Percentiles rank a stretch among this genome's conserved stretches.
Evolutionary conservation across 2,113 vertebrate species (phyloP).

Genomic region (Nesogale talazaci): DNA sequence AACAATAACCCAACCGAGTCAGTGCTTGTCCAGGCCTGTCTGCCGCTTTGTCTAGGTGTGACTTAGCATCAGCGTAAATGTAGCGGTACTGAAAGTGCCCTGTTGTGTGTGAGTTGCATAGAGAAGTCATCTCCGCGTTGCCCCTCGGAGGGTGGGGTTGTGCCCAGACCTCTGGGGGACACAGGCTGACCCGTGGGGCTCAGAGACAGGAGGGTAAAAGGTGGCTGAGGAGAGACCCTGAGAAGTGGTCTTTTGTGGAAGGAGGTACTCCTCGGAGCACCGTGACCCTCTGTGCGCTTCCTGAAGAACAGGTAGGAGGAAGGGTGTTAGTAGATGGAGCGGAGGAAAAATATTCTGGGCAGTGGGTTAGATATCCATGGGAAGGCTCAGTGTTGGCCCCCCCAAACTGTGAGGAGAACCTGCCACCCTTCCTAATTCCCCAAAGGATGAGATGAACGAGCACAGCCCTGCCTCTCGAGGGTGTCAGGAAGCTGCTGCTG

Average conservation of each 20-base stretch:
- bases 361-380: background rate
- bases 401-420: background rate
- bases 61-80: background rate
- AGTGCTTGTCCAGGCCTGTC: constrained; percentile 9
- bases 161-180: background rate
- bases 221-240: background rate
- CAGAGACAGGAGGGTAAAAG: background rate
- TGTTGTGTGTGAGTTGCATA: constrained; percentile 5
- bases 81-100: background rate
- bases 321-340: background rate
- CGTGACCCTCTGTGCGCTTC: background rate
- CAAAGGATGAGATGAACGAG: background rate
- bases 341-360: background rate
- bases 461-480: background rate
- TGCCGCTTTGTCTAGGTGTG: background rate
- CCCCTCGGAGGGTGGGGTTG: background rate
- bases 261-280: background rate
- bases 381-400: background rate
- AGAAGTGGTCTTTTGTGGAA: constrained; percentile 18
- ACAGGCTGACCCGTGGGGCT: background rate
- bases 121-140: background rate
- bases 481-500: background rate
- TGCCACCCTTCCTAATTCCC: background rate
- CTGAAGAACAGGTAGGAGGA: background rate
- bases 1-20: background rate